Conservation (phyloP, 1,140 invertebrate species). For the Macrobrachium nipponense region DNA sequence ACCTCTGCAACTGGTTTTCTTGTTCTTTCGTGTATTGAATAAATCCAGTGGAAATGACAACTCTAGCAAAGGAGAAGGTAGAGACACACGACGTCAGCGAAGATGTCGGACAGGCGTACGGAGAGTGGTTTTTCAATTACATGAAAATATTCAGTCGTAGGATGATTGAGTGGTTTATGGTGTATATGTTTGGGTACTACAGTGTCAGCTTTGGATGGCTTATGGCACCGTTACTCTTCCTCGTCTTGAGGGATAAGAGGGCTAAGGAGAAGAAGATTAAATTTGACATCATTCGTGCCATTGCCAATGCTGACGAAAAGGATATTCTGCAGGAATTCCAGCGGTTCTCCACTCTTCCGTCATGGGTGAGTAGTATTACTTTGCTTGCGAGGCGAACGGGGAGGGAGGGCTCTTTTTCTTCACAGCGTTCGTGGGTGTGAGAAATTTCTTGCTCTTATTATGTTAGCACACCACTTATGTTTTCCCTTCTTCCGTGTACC, state of each 20-base stretch:
- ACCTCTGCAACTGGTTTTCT: background rate
- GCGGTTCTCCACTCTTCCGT: slow-evolving; percentile 87
- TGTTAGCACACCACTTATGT: too few relatives aligned
- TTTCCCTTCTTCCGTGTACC: too few relatives aligned
- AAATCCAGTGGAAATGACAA: background rate
- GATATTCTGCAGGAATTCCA: slow-evolving; percentile 80
- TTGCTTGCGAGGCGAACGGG: background rate
- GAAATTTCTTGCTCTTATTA: too few relatives aligned
- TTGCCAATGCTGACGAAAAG: slow-evolving; percentile 84
- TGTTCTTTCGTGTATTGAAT: background rate
- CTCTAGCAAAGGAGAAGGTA: slow-evolving; percentile 19
- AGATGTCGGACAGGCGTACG: slow-evolving; percentile 56
- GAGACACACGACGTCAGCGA: slow-evolving; percentile 48
- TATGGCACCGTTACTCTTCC: slow-evolving; percentile 82
- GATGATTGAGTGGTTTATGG: slow-evolving; percentile 59
- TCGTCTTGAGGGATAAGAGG: slow-evolving; percentile 83
- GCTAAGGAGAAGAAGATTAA: slow-evolving; percentile 80
- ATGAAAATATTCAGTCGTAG: slow-evolving; percentile 61
- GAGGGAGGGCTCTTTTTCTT: too few relatives aligned
- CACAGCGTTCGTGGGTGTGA: too few relatives aligned
- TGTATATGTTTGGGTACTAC: slow-evolving; percentile 86
- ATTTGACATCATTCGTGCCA: slow-evolving; percentile 82
- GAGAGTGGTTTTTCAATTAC: slow-evolving; percentile 55
- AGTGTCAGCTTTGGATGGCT: slow-evolving; percentile 89
- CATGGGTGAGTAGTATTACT: slow-evolving; percentile 80